Conservation (phyloP, 1,140 invertebrate species). For the Aphelinus atriplicis region DNA sequence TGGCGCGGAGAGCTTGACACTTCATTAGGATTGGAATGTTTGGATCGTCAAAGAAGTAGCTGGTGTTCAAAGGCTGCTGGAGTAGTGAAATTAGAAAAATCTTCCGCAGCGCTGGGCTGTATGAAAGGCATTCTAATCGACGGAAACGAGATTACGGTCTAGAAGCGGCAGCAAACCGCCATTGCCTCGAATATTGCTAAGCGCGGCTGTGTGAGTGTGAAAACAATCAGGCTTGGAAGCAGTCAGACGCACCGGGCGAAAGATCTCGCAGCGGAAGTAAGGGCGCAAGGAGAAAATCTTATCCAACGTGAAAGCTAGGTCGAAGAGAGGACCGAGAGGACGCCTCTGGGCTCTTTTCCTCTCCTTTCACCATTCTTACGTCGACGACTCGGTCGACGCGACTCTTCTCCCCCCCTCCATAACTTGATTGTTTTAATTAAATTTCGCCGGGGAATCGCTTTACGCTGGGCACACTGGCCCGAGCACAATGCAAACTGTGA, state of each 20-base stretch:
- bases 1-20: too few species aligned
- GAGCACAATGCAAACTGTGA: constrained; percentile 64
- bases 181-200: not conserved
- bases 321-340: constrained; percentile 25
- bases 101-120: too few species aligned
- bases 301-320: constrained; percentile 40
- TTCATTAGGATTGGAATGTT: too few species aligned
- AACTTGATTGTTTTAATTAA: constrained; percentile 65
- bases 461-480: constrained; percentile 62
- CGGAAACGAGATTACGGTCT: too few species aligned
- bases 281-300: constrained; percentile 57
- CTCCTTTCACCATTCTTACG: constrained; percentile 48
- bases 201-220: not conserved
- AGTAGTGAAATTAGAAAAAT: too few species aligned
- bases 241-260: constrained; percentile 6
- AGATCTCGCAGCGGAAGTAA: constrained; percentile 54
- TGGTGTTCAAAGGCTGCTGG: too few species aligned
- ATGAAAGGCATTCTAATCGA: too few species aligned
- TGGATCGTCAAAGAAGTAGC: too few species aligned
- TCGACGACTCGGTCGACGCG: constrained; percentile 55
- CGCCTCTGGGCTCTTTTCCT: constrained; percentile 45
- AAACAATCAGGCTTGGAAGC: constrained; percentile 13
- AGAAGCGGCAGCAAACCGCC: not conserved
- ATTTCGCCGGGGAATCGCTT: constrained; percentile 64
- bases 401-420: constrained; percentile 8